Percentiles rank a stretch among this genome's conserved stretches.
Evolutionary conservation across 2,113 vertebrate species (phyloP).

Genomic region (Oxyura jamaicensis): DNA sequence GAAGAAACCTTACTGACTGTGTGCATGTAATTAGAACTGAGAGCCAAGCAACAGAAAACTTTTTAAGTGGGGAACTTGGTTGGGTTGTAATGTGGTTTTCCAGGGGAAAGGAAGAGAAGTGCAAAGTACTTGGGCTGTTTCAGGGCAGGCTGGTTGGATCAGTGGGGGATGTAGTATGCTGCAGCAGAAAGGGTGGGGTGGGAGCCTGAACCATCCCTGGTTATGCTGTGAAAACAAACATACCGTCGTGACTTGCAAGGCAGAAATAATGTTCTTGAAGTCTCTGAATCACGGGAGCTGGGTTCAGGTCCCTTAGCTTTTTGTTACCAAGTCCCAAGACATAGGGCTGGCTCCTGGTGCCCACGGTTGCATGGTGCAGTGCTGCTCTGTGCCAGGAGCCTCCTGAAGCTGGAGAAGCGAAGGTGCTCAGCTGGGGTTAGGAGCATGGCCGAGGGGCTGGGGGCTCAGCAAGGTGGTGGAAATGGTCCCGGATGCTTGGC

Average conservation of each 20-base stretch:
- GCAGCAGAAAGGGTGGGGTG: neutral
- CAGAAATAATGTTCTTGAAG: neutral
- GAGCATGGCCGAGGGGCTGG: neutral
- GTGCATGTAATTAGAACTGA: neutral
- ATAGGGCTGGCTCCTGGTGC: neutral
- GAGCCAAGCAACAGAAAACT: neutral
- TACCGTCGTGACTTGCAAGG: neutral
- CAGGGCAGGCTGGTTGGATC: neutral
- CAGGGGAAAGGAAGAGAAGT: neutral
- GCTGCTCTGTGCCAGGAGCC: neutral
- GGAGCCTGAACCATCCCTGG: neutral
- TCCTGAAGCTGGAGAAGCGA: neutral
- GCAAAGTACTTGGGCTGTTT: neutral
- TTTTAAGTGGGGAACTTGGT: neutral
- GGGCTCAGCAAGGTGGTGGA: neutral
- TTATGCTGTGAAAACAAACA: neutral
- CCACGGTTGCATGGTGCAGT: fast-evolving
- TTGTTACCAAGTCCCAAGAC: neutral
- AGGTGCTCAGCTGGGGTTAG: fast-evolving
- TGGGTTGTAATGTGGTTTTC: neutral
- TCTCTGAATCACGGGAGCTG: fast-evolving
- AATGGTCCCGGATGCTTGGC: neutral
- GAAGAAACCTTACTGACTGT: neutral
- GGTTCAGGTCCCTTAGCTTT: neutral
- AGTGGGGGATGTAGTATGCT: neutral